A percentile compares a stretch with the other conserved stretches of the same genome.
Evolutionary conservation across 2,113 vertebrate genomes (phyloP).

Genomic region (Gobius niger): DNA sequence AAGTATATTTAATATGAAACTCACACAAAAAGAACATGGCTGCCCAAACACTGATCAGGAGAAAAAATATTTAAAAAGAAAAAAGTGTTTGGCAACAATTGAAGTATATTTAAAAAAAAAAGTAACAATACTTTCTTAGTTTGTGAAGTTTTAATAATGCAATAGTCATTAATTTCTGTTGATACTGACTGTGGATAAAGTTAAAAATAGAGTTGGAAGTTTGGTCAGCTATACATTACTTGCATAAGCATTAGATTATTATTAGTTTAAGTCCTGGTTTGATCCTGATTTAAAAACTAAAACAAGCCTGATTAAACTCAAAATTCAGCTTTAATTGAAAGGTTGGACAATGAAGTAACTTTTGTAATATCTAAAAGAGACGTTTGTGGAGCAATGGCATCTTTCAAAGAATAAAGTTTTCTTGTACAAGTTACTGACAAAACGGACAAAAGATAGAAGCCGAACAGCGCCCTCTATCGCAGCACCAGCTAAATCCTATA

Average conservation of each 20-base stretch:
- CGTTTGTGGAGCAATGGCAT: neutral
- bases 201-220: neutral
- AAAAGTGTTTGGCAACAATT: neutral
- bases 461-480: neutral
- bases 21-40: neutral
- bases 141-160: neutral
- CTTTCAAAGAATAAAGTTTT: neutral
- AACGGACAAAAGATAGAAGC: slow-evolving; percentile 17
- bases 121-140: neutral
- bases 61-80: neutral
- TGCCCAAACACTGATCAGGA: neutral
- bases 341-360: too few species aligned
- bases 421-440: slow-evolving; percentile 10
- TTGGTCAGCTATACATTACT: neutral
- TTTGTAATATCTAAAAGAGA: too few species aligned
- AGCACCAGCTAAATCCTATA: neutral
- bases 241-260: neutral
- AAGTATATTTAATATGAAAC: too few species aligned
- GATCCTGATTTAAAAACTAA: neutral
- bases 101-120: neutral
- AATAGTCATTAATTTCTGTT: neutral
- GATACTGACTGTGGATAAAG: neutral
- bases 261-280: neutral
- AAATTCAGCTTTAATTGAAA: too few species aligned
- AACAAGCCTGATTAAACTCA: too few species aligned